Base-by-base conservation (phyloP, 2,888 invertebrate species). In the Eupeodes luniger region DNA sequence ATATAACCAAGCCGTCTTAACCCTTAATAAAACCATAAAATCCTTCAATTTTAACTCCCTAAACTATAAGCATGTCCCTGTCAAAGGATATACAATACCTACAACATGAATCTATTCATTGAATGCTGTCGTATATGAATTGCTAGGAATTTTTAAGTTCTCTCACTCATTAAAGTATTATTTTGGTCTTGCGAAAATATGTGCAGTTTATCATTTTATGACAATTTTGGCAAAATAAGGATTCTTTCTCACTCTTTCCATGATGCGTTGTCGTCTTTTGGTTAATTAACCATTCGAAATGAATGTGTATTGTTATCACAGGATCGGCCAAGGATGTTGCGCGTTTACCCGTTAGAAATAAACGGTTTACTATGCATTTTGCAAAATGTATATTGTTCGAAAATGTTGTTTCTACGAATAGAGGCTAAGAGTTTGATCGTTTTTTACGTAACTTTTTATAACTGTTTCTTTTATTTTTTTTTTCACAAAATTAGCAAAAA, bases 1-100 rank as follows among this genome's bases (percentile, higher is more conserved):
- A 66, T 49, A 64, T 67, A 62, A 62, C 77, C 57, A 78, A 81
- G 72, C 81, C 87, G 89, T 90, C 91, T 91, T 92, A 92, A 92
- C 92, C 92, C 92, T 92, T 90, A 92, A 92, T 92, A 92, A 92
- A 92, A 92, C 92, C 92, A 92, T 92, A 92, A 92, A 92, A 92
- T 92, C 92, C 92, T 92, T 92, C 92, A 88, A 81, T 78, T 88
- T 83, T 77, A 81, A 84, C 81, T 81, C 81, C 51, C 70, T 74
- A 19, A 59, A 80, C 74, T 82, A 88, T 82, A 75, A 85, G 74
- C 57, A 53, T 62, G 7, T 27, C 14, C 53, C 40, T 59, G 75
- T 67, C 76, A 86, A 83, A 83, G 85, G 82, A 76, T 83, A 78
- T 27, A 69, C 9, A 40, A 9, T 5, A 79, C 70, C 14, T 16